phyloP scores from a whole-genome alignment of 2,113 vertebrate genomes.

The Solenodon paradoxus region DNA sequence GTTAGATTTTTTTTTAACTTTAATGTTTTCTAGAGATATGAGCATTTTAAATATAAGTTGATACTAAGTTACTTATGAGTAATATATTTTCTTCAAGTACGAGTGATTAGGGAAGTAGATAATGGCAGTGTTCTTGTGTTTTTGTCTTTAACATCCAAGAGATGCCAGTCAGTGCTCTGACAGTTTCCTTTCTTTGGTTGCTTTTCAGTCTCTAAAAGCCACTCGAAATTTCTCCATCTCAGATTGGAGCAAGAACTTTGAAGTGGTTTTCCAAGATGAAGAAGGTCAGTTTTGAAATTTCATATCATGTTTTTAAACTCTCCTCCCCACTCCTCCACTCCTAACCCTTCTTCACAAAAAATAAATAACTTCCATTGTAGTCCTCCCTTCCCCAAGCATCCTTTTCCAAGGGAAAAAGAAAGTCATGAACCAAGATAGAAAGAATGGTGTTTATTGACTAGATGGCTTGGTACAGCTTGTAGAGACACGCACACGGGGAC shows the following conservation, averaged over 20 bases:
- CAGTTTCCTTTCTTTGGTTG: constrained; percentile 28
- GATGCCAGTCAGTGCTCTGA: constrained; percentile 22
- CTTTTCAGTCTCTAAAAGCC: constrained; percentile 92
- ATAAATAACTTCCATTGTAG: not conserved
- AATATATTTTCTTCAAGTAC: not conserved
- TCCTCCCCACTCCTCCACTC: not conserved
- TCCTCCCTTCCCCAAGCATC: not conserved
- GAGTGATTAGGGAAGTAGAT: not conserved
- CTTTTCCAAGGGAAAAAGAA: not conserved
- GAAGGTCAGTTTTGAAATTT: constrained; percentile 89
- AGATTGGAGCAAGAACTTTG: constrained; percentile 99
- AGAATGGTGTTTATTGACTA: not conserved
- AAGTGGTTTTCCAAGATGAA: constrained; percentile 98
- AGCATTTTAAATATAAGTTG: not conserved
- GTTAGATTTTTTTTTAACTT: constrained; percentile 30
- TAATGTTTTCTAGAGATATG: not conserved
- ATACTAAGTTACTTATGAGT: not conserved
- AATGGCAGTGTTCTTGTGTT: not conserved
- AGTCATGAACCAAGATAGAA: not conserved
- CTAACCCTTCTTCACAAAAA: not conserved
- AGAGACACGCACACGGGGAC: not conserved
- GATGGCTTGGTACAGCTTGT: not conserved
- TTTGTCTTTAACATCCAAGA: not conserved
- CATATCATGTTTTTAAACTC: not conserved
- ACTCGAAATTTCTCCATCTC: constrained; percentile 97